Conservation (phyloP, 2,797 vertebrate genomes). For the Falco peregrinus region DNA sequence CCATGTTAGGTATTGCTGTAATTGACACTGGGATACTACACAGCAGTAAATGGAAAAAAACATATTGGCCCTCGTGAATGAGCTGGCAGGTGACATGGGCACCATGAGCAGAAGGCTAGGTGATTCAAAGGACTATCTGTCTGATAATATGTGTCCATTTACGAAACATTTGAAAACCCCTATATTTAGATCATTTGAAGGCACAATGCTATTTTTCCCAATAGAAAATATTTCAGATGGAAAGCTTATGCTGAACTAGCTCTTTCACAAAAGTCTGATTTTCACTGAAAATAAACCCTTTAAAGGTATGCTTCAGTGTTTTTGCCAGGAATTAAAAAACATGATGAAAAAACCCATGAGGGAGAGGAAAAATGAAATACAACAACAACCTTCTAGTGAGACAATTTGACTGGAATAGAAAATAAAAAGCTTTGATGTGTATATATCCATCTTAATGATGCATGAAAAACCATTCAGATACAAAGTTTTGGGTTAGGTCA, state of each 20-base stretch:
- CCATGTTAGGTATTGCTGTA: neutral
- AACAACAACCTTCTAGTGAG: neutral
- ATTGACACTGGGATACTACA: neutral
- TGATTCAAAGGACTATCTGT: neutral
- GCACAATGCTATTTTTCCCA: neutral
- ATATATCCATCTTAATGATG: neutral
- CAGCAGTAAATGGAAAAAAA: neutral
- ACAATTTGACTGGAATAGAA: neutral
- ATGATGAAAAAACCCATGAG: neutral
- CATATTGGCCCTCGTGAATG: rapidly evolving
- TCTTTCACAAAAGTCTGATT: neutral
- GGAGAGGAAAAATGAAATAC: neutral
- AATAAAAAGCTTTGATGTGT: neutral
- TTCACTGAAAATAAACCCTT: neutral
- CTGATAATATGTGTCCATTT: neutral
- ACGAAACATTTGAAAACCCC: neutral
- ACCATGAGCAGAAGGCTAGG: neutral
- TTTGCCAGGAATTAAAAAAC: neutral
- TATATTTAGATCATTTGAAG: neutral
- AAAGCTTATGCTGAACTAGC: neutral
- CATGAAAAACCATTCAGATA: neutral
- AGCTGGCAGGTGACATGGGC: neutral
- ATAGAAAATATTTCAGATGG: neutral
- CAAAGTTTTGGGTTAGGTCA: neutral
- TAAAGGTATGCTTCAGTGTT: neutral